A percentile compares a stretch with the other conserved stretches of the same genome.
phyloP scores from a whole-genome alignment of 1,140 invertebrate genomes.

The Colletes gigas region DNA sequence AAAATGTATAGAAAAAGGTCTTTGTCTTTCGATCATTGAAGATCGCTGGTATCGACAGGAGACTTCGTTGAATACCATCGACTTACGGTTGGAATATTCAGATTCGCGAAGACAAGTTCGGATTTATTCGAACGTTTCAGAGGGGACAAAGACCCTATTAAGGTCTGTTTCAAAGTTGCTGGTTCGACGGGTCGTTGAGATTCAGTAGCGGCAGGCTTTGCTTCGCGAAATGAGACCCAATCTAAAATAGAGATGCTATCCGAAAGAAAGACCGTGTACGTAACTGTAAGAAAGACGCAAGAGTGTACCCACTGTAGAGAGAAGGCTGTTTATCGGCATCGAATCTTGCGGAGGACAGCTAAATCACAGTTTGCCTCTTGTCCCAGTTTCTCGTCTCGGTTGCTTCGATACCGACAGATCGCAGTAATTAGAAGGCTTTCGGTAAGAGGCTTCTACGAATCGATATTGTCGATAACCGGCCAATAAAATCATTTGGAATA shows the following conservation, averaged over 20 bases:
- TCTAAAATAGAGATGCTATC: no score
- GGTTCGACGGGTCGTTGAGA: not conserved
- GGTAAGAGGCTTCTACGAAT: not conserved
- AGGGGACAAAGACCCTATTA: not conserved
- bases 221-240: not conserved
- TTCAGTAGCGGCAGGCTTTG: no score
- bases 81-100: no score
- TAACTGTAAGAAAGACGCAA: not conserved
- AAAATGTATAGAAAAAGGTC: no score
- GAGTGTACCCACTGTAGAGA: not conserved
- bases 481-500: not conserved
- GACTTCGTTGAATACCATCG: no score
- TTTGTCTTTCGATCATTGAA: no score
- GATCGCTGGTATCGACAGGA: no score
- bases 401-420: conserved; percentile 14
- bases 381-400: conserved; percentile 26
- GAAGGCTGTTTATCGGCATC: conserved; percentile 33
- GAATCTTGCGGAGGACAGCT: conserved; percentile 27
- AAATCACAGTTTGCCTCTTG: conserved; percentile 31
- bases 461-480: conserved; percentile 14
- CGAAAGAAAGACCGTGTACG: no score
- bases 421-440: conserved; percentile 38
- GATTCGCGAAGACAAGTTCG: no score
- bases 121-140: no score
- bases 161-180: not conserved